Evolutionary conservation across 2,888 invertebrate genomes (phyloP), one percentile per base, ranked within the genome.

Genomic region (Stratiomys singularior): DNA sequence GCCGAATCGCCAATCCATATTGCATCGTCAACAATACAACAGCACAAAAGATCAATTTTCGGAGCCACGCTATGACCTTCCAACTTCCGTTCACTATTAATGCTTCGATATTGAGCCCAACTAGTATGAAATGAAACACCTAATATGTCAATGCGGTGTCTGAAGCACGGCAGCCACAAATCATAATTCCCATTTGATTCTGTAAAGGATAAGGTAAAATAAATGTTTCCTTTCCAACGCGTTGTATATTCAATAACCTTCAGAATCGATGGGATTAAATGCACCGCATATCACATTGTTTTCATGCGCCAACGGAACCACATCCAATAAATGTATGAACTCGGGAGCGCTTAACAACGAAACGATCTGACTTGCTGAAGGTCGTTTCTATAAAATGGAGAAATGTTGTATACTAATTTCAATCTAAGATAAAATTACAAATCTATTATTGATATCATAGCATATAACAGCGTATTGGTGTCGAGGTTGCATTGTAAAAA

Each of bases 281-380:
- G 89, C 89, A 1, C 93, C 91, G 18, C 92, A 90, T 2, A 91
- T 89, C 37, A 92, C 91, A 81, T 91, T 89, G 1, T 92, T 91
- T 60, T 90, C 89, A 82, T 92, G 92, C 71, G 92, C 92, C 79
- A 96, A 86, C 0, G 93, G 90, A 46, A 94, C 91, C 76, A 94
- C 92, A 85, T 96, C 96, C 72, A 93, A 88, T 47, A 97, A 88
- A 86, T 96, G 95, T n/a, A 93, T 93, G 88, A 95, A 97, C 89
- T 99, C 98, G 0, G 98, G 97, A 1, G 96, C 96, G 1, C 94
- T 93, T 0, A 95, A 93, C 79, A 97, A 94, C 1, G 94, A 94
- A n/a, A 97, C 96, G 28, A 98, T 93, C 85, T 98, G 97, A 82
- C 96, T 96, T 4, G 98, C 97, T 0, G 97, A 95, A 0, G 99